Evolutionary conservation across 1,140 invertebrate genomes (phyloP), one percentile per base, ranked within the genome.

Genomic region (Ptiloglossa arizonensis): DNA sequence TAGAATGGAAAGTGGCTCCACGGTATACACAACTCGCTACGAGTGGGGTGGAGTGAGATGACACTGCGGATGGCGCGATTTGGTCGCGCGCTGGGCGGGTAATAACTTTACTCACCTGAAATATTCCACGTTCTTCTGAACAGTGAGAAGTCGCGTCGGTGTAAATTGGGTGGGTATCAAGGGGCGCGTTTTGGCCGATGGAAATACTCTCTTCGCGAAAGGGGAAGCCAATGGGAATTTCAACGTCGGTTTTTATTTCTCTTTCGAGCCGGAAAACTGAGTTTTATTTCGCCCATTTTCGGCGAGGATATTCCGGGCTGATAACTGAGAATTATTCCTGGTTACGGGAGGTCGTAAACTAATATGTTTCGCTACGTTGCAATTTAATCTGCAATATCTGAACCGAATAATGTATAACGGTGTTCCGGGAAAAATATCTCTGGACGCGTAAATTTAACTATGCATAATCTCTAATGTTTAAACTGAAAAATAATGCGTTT

Each of bases 1-100:
- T 62, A 62, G 59, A 41, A 62, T 62, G 59, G 59, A 38, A 62
- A 62, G 35, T 41, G 35, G 59, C 13, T 67, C 35, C 64, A 9
- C 29, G 59, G 64, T 35, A n/a, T 15, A 52, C 19, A 35, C 50
- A 50, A 62, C 59, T 38, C 35, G 22, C 35, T 8, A 4, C 6
- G 17, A 19, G 17, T 48, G 60, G 24, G 5, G 5, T 6, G 24
- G 0, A 17, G 3, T 13, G 3, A 1, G 19, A n/a, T 1, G n/a
- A 17, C 19, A 32, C 22, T 1, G 5, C 4, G 32, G 5, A n/a
- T 38, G 15, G 19, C 27, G 1, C 6, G 22, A 9, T 22, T 38
- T n/a, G 29, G 19, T 2, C 1, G 29, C 19, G 1, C 5, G 32
- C 32, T 15, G 54, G 24, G 2, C 3, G 59, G 46, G 32, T 27